Base-by-base conservation (phyloP, 1,140 invertebrate species). In the Sipha flava region DNA sequence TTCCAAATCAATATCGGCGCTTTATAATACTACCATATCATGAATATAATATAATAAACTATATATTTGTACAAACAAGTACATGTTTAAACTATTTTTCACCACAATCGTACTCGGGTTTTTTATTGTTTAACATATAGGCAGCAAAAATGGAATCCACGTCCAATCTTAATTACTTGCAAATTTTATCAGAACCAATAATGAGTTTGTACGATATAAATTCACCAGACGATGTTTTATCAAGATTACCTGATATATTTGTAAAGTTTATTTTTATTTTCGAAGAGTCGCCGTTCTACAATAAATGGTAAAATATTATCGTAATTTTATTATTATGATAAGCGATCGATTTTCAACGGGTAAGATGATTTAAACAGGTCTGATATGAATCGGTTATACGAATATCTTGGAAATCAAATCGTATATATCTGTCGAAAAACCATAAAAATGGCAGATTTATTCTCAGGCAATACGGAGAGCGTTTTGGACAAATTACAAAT, bases 341-440 rank as follows among this genome's bases (percentile, higher is more conserved):
- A 7, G 3, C n/a, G n/a, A 52, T 16, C 9, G 1, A 23, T 43
- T 43, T 43, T 43, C 3, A 43, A 43, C 9, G 14, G 9, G 1
- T n/a, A n/a, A 14, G 29, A 57, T 16, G 21, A 9, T 26, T 54
- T 21, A 14, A 66, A 45, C 14, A 77, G 73, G 73, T 77, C 52
- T 4, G 73, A 77, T n/a, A 40, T 77, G 16, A 77, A 26, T 40
- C 73, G 73, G 16, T 43, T 77, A 21, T 77, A 9, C 7, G 73
- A 77, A n/a, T 77, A 59, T n/a, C 52, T 77, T 0, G 73, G 73
- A 23, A 77, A 77, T 43, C 73, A 77, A 43, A 77, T 77, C 3
- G 73, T 77, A 7, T 77, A 14, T 23, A 37, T 77, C 3, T 77
- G 73, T 10, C n/a, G 73, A 29, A 77, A 77, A 18, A 57, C 73